A percentile compares a stretch with the other conserved stretches of the same genome.
Conservation (phyloP, 2,113 vertebrate genomes). For the Oreochromis niloticus region DNA sequence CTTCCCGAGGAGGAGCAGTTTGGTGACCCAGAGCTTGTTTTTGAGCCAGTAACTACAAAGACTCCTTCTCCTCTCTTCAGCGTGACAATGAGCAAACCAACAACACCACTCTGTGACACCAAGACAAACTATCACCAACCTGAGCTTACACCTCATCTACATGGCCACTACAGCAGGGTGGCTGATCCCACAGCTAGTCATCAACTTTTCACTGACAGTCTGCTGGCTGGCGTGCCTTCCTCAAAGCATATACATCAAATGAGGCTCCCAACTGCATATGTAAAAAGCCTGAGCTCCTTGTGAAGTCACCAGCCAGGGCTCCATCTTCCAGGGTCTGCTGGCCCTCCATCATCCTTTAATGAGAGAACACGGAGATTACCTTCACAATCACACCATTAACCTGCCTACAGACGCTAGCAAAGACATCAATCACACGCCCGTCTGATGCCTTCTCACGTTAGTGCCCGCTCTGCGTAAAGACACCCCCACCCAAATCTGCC, state of each 20-base stretch:
- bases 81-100: neutral
- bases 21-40: neutral
- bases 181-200: constrained; percentile 5
- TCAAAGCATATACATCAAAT: constrained; percentile 15
- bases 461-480: constrained; percentile 9
- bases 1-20: neutral
- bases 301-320: constrained; percentile 33
- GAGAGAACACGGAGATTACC: constrained; percentile 72
- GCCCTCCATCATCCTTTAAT: constrained; percentile 70
- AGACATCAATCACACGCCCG: constrained; percentile 66
- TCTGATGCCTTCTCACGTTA: constrained; percentile 45
- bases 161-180: constrained; percentile 1
- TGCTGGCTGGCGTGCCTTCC: neutral
- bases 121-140: constrained; percentile 16
- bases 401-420: constrained; percentile 54
- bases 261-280: constrained; percentile 4
- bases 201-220: constrained; percentile 10
- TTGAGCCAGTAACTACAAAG: neutral
- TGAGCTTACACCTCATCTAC: constrained; percentile 6
- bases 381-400: constrained; percentile 75
- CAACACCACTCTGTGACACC: neutral
- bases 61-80: neutral
- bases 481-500: neutral
- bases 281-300: constrained; percentile 8
- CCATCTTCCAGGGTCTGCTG: constrained; percentile 39